These are phyloP conservation scores for Poeciliopsis presidionis DNA, from an alignment of 2,797 vertebrate species.

Conservation along the genomic window DNA sequence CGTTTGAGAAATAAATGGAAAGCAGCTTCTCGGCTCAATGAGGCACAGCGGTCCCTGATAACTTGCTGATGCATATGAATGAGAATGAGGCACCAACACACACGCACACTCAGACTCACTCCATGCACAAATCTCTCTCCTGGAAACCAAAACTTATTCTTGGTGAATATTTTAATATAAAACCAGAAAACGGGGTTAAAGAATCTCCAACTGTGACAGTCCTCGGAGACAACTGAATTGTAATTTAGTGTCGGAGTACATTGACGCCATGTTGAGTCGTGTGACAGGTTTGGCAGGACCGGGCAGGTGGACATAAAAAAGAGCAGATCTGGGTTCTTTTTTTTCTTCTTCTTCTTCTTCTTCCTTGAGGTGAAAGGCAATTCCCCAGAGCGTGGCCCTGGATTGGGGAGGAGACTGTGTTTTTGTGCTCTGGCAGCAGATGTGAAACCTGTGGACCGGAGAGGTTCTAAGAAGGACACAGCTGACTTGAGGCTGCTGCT, in stretches of 20 bases:
- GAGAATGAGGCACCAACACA: slow-evolving; percentile 51
- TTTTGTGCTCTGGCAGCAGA: slow-evolving; percentile 39
- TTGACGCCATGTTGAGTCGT: slow-evolving; percentile 24
- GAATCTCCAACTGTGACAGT: slow-evolving; percentile 38
- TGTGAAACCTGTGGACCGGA: slow-evolving; percentile 59
- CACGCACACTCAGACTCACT: slow-evolving; percentile 3
- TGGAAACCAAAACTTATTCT: slow-evolving; percentile 56
- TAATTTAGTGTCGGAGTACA: slow-evolving; percentile 50
- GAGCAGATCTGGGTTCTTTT: slow-evolving; percentile 33
- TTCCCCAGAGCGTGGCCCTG: slow-evolving; percentile 37
- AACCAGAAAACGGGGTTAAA: slow-evolving; percentile 31
- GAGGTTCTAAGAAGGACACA: slow-evolving; percentile 47
- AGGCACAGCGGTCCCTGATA: slow-evolving; percentile 75
- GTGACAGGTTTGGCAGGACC: slow-evolving; percentile 33
- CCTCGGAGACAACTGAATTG: slow-evolving; percentile 30
- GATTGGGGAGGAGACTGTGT: slow-evolving; percentile 16
- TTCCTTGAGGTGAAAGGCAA: slow-evolving; percentile 25
- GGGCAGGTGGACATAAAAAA: slow-evolving; percentile 49
- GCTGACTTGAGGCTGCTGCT: slow-evolving; percentile 50
- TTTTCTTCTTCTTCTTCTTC: slow-evolving; percentile 36
- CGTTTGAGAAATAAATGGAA: slow-evolving; percentile 73
- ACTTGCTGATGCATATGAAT: slow-evolving; percentile 76
- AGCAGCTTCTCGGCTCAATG: slow-evolving; percentile 71
- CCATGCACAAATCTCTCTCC: slow-evolving; percentile 16
- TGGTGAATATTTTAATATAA: slow-evolving; percentile 56